Percentiles rank a stretch among this genome's conserved stretches.
These are phyloP conservation scores for Lutjanus erythropterus DNA, from an alignment of 2,113 vertebrate genomes.

Conservation along the genomic window DNA sequence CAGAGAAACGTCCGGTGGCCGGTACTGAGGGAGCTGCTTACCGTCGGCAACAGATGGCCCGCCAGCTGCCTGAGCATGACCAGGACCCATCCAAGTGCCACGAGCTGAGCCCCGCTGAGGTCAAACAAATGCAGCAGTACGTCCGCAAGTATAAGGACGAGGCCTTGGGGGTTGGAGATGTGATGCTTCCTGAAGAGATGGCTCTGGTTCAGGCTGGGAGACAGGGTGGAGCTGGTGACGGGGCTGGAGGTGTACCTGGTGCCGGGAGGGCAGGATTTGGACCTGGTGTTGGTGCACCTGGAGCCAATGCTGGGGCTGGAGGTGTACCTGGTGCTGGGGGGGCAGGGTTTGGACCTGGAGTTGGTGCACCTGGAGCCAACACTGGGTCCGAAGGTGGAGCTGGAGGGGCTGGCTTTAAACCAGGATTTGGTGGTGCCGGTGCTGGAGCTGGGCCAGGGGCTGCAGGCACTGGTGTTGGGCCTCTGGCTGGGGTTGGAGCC, in stretches of 20 bases:
- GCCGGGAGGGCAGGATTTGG: background rate
- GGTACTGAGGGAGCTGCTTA: conserved; percentile 95
- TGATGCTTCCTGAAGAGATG: conserved; percentile 91
- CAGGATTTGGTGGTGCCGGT: conserved; percentile 14
- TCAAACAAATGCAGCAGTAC: conserved; percentile 96
- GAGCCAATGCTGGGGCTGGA: conserved; percentile 1
- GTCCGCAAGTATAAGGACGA: conserved; percentile 97
- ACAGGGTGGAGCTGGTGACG: conserved; percentile 4
- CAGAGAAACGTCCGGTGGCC: conserved; percentile 93
- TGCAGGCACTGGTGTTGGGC: conserved; percentile 19
- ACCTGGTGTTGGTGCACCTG: background rate
- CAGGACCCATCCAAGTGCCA: conserved; percentile 97
- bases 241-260: conserved; percentile 11
- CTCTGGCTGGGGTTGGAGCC: conserved; percentile 28
- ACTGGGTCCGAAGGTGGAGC: background rate
- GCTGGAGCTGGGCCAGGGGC: conserved; percentile 15
- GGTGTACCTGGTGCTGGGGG: conserved; percentile 12
- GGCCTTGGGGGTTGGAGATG: conserved; percentile 93
- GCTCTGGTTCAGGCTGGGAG: conserved; percentile 58
- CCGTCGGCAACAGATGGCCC: conserved; percentile 97
- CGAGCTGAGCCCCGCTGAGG: conserved; percentile 92
- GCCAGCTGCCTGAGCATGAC: conserved; percentile 97
- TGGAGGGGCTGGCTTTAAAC: too few relatives aligned
- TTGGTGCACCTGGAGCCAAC: background rate
- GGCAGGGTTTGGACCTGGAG: conserved; percentile 61